Conservation (phyloP, 2,888 invertebrate genomes). For the Subacronicta megacephala region DNA sequence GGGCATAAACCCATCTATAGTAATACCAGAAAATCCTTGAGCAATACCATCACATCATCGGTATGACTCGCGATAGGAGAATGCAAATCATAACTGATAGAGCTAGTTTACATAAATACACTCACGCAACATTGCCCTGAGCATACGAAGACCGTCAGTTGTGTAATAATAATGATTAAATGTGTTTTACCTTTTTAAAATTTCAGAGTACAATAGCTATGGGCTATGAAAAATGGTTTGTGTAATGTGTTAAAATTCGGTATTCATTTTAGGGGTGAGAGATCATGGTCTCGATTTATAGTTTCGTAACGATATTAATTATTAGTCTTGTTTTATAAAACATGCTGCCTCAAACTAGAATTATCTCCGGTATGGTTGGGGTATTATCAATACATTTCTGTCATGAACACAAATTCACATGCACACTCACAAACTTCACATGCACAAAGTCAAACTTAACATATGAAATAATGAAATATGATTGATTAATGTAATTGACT, state of each 20-base stretch:
- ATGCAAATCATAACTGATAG: slow-evolving; percentile 22
- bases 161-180: slow-evolving; percentile 32
- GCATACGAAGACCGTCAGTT: slow-evolving; percentile 25
- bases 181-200: slow-evolving; percentile 18
- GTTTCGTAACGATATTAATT: no score
- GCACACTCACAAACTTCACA: no score
- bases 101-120: slow-evolving; percentile 10
- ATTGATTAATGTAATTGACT: no score
- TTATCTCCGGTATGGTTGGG: no score
- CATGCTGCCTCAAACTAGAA: no score
- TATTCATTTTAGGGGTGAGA: slow-evolving; percentile 12
- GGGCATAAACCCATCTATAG: slow-evolving; percentile 7
- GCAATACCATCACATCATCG: slow-evolving; percentile 11
- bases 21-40: slow-evolving; percentile 32
- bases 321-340: no score
- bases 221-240: slow-evolving; percentile 12
- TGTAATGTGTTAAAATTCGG: slow-evolving; percentile 16
- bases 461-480: no score
- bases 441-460: no score
- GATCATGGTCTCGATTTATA: slow-evolving; percentile 13
- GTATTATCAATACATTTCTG: no score
- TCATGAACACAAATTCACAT: no score
- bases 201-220: slow-evolving; percentile 14
- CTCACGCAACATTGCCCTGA: slow-evolving; percentile 32
- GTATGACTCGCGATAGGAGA: slow-evolving; percentile 23